phyloP scores from a whole-genome alignment of 2,113 vertebrate genomes.

The Hiodon tergisus region DNA sequence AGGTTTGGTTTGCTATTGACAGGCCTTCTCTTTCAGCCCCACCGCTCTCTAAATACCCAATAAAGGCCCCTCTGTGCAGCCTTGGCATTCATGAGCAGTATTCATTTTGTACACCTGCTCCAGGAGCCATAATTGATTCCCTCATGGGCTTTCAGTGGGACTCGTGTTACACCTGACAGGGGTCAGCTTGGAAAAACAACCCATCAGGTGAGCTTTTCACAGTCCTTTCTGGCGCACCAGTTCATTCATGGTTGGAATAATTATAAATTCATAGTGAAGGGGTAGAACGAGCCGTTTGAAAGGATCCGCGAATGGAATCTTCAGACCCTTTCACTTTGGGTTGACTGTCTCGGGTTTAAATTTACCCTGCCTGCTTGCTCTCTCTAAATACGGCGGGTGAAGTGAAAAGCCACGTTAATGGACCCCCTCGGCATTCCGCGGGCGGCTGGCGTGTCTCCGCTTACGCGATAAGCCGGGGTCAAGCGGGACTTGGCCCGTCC shows the following conservation, averaged over 20 bases:
- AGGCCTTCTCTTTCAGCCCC: constrained; percentile 31
- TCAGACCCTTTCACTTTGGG: constrained; percentile 15
- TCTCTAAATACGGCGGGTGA: constrained; percentile 47
- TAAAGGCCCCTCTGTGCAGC: constrained; percentile 32
- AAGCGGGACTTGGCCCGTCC: constrained; percentile 43
- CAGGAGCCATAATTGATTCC: constrained; percentile 25
- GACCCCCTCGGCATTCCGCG: constrained; percentile 41
- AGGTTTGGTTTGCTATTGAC: constrained; percentile 32
- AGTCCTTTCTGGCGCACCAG: not conserved
- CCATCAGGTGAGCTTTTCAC: not conserved
- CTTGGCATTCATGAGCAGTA: constrained; percentile 25
- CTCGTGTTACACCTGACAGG: constrained; percentile 26
- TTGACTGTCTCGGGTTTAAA: constrained; percentile 32
- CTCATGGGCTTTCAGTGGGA: constrained; percentile 22
- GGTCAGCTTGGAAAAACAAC: not conserved
- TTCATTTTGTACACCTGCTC: constrained; percentile 29
- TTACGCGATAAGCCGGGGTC: constrained; percentile 45
- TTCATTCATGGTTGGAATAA: not conserved
- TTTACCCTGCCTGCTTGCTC: constrained; percentile 27
- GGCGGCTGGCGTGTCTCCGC: constrained; percentile 39
- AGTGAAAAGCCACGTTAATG: constrained; percentile 55
- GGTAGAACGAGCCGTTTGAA: not conserved
- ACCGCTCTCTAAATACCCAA: constrained; percentile 25
- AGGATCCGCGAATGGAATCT: constrained; percentile 8
- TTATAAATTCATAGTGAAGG: not conserved